Base-by-base conservation (phyloP, 2,113 vertebrate species). In the Catharus minimus region DNA sequence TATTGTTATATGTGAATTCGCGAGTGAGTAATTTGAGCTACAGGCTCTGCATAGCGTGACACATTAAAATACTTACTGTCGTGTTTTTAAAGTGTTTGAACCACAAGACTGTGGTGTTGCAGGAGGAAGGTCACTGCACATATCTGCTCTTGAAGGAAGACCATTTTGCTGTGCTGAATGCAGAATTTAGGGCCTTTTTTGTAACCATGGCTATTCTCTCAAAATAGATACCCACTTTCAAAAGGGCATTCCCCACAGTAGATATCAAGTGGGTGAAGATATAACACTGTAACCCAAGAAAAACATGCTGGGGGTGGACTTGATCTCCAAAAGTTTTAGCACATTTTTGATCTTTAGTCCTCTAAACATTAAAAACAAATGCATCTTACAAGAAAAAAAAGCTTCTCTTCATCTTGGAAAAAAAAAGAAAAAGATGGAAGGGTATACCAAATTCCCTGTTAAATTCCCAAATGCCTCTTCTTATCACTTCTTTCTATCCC, bases 191-290 rank as follows among this genome's bases (percentile, higher is more conserved):
- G 77, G n/a, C 52, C 61, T 67, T 57, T 13, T 94, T 92, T 94
- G 84, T 95, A 94, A 90, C 86, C 74, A 90, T 84, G 39, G 61
- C 69, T 93, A 36, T 95, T 94, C 41, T 72, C 89, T 90, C 74
- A 94, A 93, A 94, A 90, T 92, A 95, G 89, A 90, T 61, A 82
- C 20, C 22, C 32, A 61, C 57, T 90, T 93, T 89, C 69, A 86
- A 82, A 92, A 93, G 89, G 89, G 66, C 81, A 90, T 93, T 93
- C 81, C 32, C 55, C 71, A 75, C 39, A 49, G 81, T 32, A 88
- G 36, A 44, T 94, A 89, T 67, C 27, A 89, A 77, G 76, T 90
- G 90, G 68, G 82, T 88, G 86, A 93, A 85, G 75, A 82, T 86
- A 56, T 15, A 86, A 15, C 83, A 81, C 68, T 39, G 12, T 81